Percentiles rank a stretch among this genome's conserved stretches.
These are phyloP conservation scores for Galbula dea DNA, from an alignment of 2,113 vertebrate genomes.

Conservation along the genomic window DNA sequence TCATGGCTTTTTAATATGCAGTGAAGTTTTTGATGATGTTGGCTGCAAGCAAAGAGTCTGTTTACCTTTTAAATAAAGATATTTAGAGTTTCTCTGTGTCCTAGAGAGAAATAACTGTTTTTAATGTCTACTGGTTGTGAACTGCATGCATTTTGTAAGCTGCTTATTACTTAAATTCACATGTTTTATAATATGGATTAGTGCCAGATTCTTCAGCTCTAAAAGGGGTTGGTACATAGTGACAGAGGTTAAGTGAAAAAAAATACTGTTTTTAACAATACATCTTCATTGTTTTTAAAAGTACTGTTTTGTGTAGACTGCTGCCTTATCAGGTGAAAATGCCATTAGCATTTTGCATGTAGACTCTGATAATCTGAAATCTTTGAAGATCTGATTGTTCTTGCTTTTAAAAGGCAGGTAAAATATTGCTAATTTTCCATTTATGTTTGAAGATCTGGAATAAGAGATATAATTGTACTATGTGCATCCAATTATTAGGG, in stretches of 20 bases:
- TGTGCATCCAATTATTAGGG: background rate
- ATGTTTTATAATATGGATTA: background rate
- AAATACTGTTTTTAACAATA: background rate
- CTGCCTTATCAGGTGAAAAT: background rate
- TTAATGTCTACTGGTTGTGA: background rate
- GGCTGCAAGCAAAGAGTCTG: background rate
- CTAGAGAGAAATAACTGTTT: background rate
- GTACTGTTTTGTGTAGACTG: background rate
- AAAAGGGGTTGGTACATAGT: background rate
- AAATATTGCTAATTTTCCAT: background rate
- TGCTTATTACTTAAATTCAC: background rate
- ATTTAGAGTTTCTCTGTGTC: background rate
- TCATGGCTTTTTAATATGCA: background rate
- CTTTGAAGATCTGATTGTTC: background rate
- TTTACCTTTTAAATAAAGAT: background rate
- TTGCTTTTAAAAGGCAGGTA: background rate
- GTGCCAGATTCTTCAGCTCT: background rate
- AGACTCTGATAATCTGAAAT: background rate
- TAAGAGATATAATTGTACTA: background rate
- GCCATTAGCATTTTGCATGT: background rate
- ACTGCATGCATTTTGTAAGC: slow-evolving; percentile 1
- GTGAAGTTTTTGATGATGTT: background rate
- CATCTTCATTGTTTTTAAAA: background rate
- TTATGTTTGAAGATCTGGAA: background rate
- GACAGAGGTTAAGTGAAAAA: background rate